Conservation (phyloP, 2,113 vertebrate species). For the Laterallus jamaicensis region DNA sequence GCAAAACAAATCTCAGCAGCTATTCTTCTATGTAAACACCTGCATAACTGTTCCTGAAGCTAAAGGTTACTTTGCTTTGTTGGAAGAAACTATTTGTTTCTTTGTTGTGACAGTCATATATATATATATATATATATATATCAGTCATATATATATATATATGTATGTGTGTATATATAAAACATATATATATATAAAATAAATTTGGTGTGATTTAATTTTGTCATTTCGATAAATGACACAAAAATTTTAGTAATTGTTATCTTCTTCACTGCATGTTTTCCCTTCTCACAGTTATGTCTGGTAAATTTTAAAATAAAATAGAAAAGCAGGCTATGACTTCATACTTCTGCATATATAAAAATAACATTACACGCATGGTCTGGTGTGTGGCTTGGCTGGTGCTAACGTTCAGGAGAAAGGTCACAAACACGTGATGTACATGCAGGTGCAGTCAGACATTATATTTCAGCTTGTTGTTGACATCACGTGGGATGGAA, state of each 20-base stretch:
- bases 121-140: no score
- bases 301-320: background rate
- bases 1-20: background rate
- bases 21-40: background rate
- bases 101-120: background rate
- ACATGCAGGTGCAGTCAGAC: background rate
- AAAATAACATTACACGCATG: background rate
- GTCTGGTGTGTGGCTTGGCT: background rate
- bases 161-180: no score
- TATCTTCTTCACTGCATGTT: background rate
- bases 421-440: background rate
- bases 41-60: background rate
- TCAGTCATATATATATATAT: no score
- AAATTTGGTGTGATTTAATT: background rate
- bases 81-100: background rate
- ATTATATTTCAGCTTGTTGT: background rate
- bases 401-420: background rate
- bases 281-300: background rate
- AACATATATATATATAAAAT: background rate
- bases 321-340: background rate
- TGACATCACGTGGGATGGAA: background rate
- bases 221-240: background rate
- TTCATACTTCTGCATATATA: background rate
- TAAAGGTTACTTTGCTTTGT: background rate
- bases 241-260: background rate